Percentiles rank a stretch among this genome's conserved stretches.
Conservation (phyloP, 2,113 vertebrate species). For the Albula goreensis region DNA sequence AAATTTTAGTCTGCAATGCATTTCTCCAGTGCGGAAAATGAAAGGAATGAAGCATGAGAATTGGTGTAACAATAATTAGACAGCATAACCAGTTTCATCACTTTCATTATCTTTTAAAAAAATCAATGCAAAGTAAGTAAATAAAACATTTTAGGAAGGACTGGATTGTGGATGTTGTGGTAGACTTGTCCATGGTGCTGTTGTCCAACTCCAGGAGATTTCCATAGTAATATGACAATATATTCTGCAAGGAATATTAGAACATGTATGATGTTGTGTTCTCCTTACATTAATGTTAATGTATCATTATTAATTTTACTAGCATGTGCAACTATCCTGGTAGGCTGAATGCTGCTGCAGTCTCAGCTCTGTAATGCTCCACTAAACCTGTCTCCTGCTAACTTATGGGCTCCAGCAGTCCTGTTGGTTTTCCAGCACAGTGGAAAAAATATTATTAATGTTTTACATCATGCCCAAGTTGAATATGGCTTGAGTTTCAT, state of each 20-base stretch:
- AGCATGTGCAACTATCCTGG: too few species aligned
- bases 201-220: too few species aligned
- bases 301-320: too few species aligned
- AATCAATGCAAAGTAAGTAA: neutral
- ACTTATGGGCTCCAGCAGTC: neutral
- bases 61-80: too few species aligned
- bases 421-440: neutral
- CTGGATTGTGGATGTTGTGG: neutral
- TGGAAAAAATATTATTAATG: neutral
- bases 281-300: too few species aligned
- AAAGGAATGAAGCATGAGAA: too few species aligned
- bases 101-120: too few species aligned
- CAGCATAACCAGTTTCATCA: too few species aligned
- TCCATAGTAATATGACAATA: neutral
- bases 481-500: neutral
- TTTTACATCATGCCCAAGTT: neutral
- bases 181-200: slow-evolving; percentile 12
- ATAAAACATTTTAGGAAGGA: neutral
- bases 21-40: slow-evolving; percentile 50
- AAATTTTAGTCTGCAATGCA: slow-evolving; percentile 52
- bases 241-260: too few species aligned
- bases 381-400: neutral
- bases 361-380: neutral
- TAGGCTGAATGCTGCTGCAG: too few species aligned
- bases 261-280: too few species aligned